Percentiles rank a stretch among this genome's conserved stretches.
These are phyloP conservation scores for Lepetodrilus schrolli DNA, from an alignment of 2,888 invertebrate genomes.

Conservation along the genomic window DNA sequence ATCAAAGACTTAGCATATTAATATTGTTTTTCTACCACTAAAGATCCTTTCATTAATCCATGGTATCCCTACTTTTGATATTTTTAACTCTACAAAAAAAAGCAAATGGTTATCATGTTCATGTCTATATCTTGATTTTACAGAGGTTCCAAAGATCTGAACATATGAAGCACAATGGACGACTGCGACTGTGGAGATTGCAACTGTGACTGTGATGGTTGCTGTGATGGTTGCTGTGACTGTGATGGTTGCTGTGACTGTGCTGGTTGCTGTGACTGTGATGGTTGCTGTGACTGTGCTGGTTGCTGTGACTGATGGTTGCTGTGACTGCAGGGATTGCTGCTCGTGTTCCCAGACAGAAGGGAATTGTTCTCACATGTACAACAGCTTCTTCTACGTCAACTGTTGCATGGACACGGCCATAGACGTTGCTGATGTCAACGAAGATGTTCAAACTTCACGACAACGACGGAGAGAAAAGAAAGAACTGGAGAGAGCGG, in stretches of 20 bases:
- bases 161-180: background rate
- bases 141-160: too few relatives aligned
- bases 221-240: too few relatives aligned
- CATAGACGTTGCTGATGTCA: background rate
- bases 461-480: background rate
- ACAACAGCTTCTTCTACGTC: background rate
- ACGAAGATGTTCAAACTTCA: background rate
- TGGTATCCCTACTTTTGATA: too few relatives aligned
- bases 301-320: background rate
- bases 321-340: background rate
- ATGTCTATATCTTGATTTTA: too few relatives aligned
- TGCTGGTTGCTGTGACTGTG: background rate
- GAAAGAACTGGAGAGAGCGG: background rate
- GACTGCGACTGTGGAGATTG: constrained; percentile 16
- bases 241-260: too few relatives aligned
- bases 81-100: too few relatives aligned
- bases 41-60: too few relatives aligned
- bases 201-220: background rate
- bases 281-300: background rate
- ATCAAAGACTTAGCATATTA: too few relatives aligned
- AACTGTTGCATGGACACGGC: background rate
- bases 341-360: too few relatives aligned
- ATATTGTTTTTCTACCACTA: too few relatives aligned
- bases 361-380: background rate
- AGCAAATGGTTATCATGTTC: too few relatives aligned